Conservation (phyloP, 2,888 invertebrate genomes). For the Lasioglossum villosulum region DNA sequence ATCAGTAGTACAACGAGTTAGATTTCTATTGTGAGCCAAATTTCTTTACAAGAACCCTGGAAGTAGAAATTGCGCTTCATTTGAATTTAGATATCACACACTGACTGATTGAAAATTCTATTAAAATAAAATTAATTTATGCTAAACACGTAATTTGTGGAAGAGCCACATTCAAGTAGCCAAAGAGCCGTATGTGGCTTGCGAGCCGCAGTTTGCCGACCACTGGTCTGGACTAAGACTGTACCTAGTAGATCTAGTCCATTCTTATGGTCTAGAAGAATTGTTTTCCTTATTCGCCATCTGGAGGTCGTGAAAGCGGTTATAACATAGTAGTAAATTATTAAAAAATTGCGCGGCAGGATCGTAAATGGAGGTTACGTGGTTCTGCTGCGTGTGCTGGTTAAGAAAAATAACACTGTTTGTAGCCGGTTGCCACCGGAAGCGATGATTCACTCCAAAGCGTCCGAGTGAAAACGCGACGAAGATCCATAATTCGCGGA, state of each 20-base stretch:
- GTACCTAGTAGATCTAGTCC: not conserved
- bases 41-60: too few species aligned
- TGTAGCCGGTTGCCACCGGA: conserved; percentile 42
- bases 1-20: too few species aligned
- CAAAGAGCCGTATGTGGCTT: too few species aligned
- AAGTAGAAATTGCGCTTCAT: too few species aligned
- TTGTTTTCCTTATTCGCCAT: not conserved
- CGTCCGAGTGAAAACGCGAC: conserved; percentile 57
- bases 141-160: too few species aligned
- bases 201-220: too few species aligned
- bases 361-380: not conserved
- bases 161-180: too few species aligned
- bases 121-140: too few species aligned
- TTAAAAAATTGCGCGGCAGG: not conserved
- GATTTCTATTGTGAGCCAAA: too few species aligned
- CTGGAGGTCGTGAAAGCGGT: not conserved
- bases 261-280: not conserved
- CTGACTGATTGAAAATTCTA: too few species aligned
- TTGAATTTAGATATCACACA: too few species aligned
- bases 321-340: not conserved
- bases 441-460: conserved; percentile 61
- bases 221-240: too few species aligned
- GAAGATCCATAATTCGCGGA: conserved; percentile 15
- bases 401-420: conserved; percentile 31
- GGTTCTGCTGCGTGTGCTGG: not conserved